These are phyloP conservation scores for Leptatherina wallacei DNA, from an alignment of 2,797 vertebrate species.

Conservation along the genomic window DNA sequence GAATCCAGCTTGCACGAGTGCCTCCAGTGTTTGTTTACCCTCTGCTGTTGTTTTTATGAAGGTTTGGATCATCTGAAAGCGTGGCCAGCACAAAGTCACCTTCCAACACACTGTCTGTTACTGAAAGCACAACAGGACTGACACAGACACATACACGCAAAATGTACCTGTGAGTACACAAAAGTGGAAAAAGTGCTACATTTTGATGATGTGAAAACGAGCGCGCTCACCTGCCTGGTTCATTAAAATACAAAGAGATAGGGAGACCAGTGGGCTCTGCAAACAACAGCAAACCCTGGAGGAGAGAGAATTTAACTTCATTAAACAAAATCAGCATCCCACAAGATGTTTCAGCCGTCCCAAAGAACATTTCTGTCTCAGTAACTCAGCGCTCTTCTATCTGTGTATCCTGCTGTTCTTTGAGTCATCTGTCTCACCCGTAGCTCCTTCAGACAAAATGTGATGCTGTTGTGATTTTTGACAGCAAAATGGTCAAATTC, in stretches of 20 bases:
- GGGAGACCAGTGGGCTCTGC: slow-evolving; percentile 90
- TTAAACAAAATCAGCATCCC: not conserved
- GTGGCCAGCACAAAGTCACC: slow-evolving; percentile 94
- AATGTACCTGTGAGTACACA: slow-evolving; percentile 14
- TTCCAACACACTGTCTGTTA: slow-evolving; percentile 89
- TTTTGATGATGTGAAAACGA: not conserved
- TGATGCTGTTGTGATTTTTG: slow-evolving; percentile 82
- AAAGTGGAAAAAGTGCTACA: not conserved
- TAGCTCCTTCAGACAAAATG: slow-evolving; percentile 95
- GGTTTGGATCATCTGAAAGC: slow-evolving; percentile 80
- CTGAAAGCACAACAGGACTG: slow-evolving; percentile 89
- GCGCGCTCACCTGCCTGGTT: slow-evolving; percentile 86
- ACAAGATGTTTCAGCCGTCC: not conserved
- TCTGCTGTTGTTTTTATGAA: slow-evolving; percentile 61
- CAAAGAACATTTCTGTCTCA: not conserved
- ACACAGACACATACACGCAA: slow-evolving; percentile 31
- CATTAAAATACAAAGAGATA: slow-evolving; percentile 88
- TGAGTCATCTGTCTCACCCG: slow-evolving; percentile 82
- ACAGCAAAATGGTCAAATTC: slow-evolving; percentile 89
- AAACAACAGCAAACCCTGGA: slow-evolving; percentile 89
- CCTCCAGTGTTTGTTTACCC: slow-evolving; percentile 58
- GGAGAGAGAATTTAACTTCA: slow-evolving; percentile 1
- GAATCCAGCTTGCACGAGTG: not conserved
- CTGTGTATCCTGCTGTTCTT: slow-evolving; percentile 1
- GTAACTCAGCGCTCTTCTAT: not conserved